A percentile compares a stretch with the other conserved stretches of the same genome.
Evolutionary conservation across 2,888 invertebrate species (phyloP).

Genomic region (Lysandra coridon): DNA sequence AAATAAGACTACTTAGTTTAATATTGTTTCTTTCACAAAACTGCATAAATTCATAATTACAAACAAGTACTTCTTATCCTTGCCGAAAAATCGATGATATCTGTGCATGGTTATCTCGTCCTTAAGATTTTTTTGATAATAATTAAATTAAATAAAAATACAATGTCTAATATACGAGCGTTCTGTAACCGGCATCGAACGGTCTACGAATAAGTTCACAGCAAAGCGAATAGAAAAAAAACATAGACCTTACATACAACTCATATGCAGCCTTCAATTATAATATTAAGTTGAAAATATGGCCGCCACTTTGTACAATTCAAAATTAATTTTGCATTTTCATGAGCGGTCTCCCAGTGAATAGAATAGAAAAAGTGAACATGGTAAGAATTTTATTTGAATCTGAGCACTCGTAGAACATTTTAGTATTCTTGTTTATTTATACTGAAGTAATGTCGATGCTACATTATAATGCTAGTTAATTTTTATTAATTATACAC

Average conservation of each 20-base stretch:
- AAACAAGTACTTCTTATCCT: no score
- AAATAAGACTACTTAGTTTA: no score
- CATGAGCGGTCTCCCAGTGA: constrained; percentile 48
- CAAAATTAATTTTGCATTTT: constrained; percentile 60
- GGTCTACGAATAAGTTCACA: constrained; percentile 54
- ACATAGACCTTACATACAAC: constrained; percentile 54
- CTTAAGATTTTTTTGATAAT: background rate
- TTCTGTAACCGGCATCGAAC: constrained; percentile 38
- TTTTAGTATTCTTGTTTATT: background rate
- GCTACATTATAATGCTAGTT: background rate
- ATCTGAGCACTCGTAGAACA: constrained; percentile 33
- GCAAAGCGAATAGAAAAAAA: constrained; percentile 57
- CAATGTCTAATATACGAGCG: constrained; percentile 34
- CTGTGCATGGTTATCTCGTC: no score
- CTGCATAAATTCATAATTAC: no score
- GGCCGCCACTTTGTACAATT: constrained; percentile 50
- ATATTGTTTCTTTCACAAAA: no score
- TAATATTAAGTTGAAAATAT: constrained; percentile 58
- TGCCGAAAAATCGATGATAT: no score
- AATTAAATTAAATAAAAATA: background rate
- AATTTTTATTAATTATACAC: no score
- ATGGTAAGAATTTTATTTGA: constrained; percentile 39
- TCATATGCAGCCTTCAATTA: constrained; percentile 55
- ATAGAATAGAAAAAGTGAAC: constrained; percentile 45
- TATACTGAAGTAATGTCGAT: background rate